A percentile compares a stretch with the other conserved stretches of the same genome.
Conservation (phyloP, 2,113 vertebrate species). For the Microcebus jonahi region DNA sequence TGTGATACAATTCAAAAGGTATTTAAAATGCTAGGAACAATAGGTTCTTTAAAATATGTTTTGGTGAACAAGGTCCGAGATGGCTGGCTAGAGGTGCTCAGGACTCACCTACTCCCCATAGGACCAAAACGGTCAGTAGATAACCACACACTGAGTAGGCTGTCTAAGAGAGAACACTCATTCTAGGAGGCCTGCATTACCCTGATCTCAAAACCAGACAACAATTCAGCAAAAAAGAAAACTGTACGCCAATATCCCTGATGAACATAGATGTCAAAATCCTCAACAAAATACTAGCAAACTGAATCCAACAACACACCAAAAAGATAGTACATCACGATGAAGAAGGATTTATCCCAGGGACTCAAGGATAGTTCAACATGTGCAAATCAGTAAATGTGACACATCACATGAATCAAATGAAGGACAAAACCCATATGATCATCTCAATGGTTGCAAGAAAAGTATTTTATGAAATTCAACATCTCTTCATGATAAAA, state of each 20-base stretch:
- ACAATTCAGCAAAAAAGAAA: neutral
- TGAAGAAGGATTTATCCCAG: too few relatives aligned
- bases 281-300: neutral
- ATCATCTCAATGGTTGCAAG: neutral
- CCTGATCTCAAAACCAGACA: neutral
- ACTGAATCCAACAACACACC: neutral
- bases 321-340: neutral
- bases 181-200: neutral
- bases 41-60: neutral
- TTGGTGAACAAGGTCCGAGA: neutral
- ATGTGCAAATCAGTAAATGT: neutral
- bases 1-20: neutral
- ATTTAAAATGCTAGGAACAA: neutral
- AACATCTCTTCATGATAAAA: neutral
- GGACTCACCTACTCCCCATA: neutral
- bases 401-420: neutral
- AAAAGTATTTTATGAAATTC: neutral
- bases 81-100: neutral
- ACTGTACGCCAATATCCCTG: neutral
- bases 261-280: neutral
- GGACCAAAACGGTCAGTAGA: neutral
- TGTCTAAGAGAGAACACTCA: neutral
- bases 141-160: neutral
- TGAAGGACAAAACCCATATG: neutral
- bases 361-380: neutral